A percentile compares a stretch with the other conserved stretches of the same genome.
phyloP scores from a whole-genome alignment of 2,113 vertebrate species.

The Okapia johnstoni region DNA sequence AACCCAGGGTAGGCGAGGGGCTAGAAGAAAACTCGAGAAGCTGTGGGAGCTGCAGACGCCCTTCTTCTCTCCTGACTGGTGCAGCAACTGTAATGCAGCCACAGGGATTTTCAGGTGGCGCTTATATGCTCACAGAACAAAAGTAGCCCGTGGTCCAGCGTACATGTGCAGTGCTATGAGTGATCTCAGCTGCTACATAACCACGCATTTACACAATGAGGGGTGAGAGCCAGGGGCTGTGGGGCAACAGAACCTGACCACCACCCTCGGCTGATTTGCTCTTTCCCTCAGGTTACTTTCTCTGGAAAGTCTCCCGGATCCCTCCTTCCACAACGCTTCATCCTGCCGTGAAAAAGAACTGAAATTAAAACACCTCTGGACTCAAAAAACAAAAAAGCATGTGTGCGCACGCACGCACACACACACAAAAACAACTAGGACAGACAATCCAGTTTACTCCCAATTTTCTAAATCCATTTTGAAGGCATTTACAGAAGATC shows the following conservation, averaged over 20 bases:
- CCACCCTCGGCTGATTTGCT: neutral
- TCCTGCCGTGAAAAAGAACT: neutral
- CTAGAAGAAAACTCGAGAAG: neutral
- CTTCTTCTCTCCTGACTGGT: neutral
- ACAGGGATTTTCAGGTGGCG: neutral
- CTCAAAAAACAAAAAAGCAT: neutral
- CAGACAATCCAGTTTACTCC: neutral
- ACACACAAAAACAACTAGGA: neutral
- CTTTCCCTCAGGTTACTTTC: neutral
- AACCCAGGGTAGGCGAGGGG: neutral
- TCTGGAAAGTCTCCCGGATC: neutral
- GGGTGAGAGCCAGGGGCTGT: neutral
- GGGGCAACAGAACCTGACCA: neutral
- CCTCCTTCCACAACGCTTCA: neutral
- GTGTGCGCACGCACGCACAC: rapidly evolving
- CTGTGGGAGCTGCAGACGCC: neutral
- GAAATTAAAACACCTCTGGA: neutral
- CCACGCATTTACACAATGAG: rapidly evolving
- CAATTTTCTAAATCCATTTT: neutral
- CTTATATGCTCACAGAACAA: neutral
- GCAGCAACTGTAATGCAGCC: neutral
- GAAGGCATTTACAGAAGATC: neutral
- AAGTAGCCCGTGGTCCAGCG: neutral
- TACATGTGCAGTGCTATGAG: rapidly evolving
- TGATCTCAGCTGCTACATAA: neutral